Evolutionary conservation across 2,113 vertebrate species (phyloP).

Genomic region (Fulmarus glacialis): DNA sequence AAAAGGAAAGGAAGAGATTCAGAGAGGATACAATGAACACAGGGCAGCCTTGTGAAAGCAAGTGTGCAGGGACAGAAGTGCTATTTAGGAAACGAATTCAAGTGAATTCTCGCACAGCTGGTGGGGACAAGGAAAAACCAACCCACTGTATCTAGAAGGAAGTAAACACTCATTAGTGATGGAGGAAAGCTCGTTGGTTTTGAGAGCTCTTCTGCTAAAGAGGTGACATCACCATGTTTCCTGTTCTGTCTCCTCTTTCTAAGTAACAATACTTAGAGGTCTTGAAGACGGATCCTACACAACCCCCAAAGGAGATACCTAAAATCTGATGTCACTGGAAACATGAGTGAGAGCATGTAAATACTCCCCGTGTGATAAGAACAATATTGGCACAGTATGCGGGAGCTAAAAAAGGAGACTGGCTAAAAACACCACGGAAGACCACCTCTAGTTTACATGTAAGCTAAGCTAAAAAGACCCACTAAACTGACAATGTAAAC

Average conservation of each 20-base stretch:
- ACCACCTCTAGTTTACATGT: not conserved
- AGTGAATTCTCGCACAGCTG: not conserved
- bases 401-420: not conserved
- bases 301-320: not conserved
- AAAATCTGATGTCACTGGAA: not conserved
- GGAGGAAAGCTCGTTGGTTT: not conserved
- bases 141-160: not conserved
- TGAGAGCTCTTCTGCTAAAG: not conserved
- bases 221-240: not conserved
- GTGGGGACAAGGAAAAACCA: not conserved
- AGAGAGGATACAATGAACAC: not conserved
- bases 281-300: not conserved
- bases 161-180: not conserved
- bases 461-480: not conserved
- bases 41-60: not conserved
- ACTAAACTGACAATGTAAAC: not conserved
- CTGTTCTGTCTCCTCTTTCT: not conserved
- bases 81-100: not conserved
- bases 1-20: not conserved
- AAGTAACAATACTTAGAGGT: not conserved
- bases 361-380: not conserved
- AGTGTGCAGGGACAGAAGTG: not conserved
- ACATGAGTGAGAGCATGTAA: rapidly evolving
- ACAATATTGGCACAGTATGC: rapidly evolving
- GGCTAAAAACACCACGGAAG: not conserved